Percentiles rank a stretch among this genome's conserved stretches.
These are phyloP conservation scores for Dendrolimus houi DNA, from an alignment of 2,888 invertebrate species.

Conservation along the genomic window DNA sequence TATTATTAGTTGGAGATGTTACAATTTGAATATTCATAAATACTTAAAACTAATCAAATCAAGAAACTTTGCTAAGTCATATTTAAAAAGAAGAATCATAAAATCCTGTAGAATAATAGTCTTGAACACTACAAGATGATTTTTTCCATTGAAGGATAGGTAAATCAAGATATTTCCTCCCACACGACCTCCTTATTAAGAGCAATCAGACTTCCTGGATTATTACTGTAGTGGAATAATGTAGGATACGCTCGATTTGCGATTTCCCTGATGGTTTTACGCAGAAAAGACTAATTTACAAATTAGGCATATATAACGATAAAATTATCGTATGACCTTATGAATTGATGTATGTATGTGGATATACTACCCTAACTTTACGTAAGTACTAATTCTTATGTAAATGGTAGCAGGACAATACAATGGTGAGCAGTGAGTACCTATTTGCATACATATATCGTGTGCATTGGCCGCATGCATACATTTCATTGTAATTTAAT, in stretches of 20 bases:
- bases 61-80: too few relatives aligned
- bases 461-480: too few relatives aligned
- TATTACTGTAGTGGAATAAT: background rate
- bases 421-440: too few relatives aligned
- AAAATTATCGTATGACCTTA: slow-evolving; percentile 3
- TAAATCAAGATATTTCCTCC: background rate
- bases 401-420: too few relatives aligned
- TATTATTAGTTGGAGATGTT: too few relatives aligned
- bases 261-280: background rate
- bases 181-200: background rate
- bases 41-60: too few relatives aligned
- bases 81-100: too few relatives aligned
- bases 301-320: background rate
- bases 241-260: background rate
- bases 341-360: slow-evolving; percentile 1
- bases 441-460: too few relatives aligned
- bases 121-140: background rate
- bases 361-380: background rate
- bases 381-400: too few relatives aligned
- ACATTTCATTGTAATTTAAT: too few relatives aligned
- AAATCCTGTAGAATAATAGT: background rate
- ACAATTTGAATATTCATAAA: too few relatives aligned
- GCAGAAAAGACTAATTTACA: too few relatives aligned
- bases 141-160: background rate
- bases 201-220: background rate